These are phyloP conservation scores for Typhlomys cinereus DNA, from an alignment of 2,113 vertebrate genomes.

Conservation along the genomic window DNA sequence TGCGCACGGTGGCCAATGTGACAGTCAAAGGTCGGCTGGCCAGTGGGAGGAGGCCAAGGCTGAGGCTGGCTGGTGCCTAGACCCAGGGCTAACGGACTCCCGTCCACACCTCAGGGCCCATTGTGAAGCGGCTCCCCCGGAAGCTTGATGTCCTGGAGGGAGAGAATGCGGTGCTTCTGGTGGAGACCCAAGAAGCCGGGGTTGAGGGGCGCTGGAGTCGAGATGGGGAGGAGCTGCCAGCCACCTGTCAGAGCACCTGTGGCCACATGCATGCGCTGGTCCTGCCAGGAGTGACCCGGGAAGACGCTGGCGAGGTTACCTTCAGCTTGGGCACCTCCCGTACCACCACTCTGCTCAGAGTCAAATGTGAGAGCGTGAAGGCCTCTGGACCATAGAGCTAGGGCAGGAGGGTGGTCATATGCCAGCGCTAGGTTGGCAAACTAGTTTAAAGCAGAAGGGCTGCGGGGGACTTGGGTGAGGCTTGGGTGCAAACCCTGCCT, in stretches of 20 bases:
- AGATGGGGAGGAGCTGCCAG: slow-evolving; percentile 89
- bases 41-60: not conserved
- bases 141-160: slow-evolving; percentile 97
- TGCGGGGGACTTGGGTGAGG: not conserved
- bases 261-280: slow-evolving; percentile 96
- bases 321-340: slow-evolving; percentile 92
- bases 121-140: slow-evolving; percentile 90
- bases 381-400: not conserved
- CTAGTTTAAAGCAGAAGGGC: not conserved
- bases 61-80: not conserved
- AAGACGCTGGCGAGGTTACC: slow-evolving; percentile 93
- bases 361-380: slow-evolving; percentile 90
- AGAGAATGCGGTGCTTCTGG: slow-evolving; percentile 96
- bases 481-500: not conserved
- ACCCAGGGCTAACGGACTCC: not conserved
- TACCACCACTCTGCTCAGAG: slow-evolving; percentile 94
- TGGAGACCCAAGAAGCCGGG: slow-evolving; percentile 91
- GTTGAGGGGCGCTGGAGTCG: slow-evolving; percentile 94
- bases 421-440: not conserved
- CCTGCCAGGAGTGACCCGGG: slow-evolving; percentile 93
- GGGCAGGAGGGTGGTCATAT: not conserved
- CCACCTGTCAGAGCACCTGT: slow-evolving; percentile 94
- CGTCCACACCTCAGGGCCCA: slow-evolving; percentile 74
- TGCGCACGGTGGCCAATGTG: slow-evolving; percentile 95
- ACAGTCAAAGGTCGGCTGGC: slow-evolving; percentile 92